These are phyloP conservation scores for Lagodon rhomboides DNA, from an alignment of 2,797 vertebrate genomes.

Conservation along the genomic window DNA sequence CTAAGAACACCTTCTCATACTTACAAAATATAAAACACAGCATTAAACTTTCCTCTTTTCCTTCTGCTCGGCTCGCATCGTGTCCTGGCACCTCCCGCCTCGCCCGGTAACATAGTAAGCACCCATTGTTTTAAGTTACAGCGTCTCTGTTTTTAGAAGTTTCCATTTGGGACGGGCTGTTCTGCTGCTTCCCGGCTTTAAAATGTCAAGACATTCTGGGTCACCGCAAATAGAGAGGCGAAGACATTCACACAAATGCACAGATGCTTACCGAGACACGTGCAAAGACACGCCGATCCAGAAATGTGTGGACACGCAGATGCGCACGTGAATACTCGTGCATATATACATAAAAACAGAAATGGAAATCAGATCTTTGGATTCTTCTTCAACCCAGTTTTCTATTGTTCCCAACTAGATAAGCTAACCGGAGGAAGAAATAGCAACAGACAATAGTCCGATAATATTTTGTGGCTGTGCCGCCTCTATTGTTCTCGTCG, in stretches of 20 bases:
- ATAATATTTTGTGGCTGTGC: slow-evolving; percentile 27
- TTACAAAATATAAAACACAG: slow-evolving; percentile 6
- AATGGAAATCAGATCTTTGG: slow-evolving; percentile 11
- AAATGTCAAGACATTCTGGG: slow-evolving; percentile 57
- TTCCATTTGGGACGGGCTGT: slow-evolving; percentile 54
- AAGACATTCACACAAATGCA: neutral
- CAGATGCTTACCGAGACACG: neutral
- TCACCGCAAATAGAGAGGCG: slow-evolving; percentile 21
- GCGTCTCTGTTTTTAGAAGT: slow-evolving; percentile 53
- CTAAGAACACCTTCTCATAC: neutral
- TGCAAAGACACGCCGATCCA: neutral
- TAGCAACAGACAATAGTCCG: slow-evolving; percentile 38
- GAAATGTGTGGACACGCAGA: slow-evolving; percentile 8
- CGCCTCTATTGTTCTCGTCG: slow-evolving; percentile 40
- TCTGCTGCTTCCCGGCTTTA: slow-evolving; percentile 34
- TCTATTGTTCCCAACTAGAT: slow-evolving; percentile 40
- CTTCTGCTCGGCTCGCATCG: neutral
- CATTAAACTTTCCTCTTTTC: neutral
- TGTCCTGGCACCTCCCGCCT: slow-evolving; percentile 26
- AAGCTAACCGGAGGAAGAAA: slow-evolving; percentile 24
- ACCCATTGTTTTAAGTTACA: slow-evolving; percentile 51
- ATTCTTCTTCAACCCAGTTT: slow-evolving; percentile 17
- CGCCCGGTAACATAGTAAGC: neutral
- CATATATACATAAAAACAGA: slow-evolving; percentile 6
- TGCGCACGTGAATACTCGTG: slow-evolving; percentile 1